Base-by-base conservation (phyloP, 2,113 vertebrate genomes). In the Isichthys henryi region DNA sequence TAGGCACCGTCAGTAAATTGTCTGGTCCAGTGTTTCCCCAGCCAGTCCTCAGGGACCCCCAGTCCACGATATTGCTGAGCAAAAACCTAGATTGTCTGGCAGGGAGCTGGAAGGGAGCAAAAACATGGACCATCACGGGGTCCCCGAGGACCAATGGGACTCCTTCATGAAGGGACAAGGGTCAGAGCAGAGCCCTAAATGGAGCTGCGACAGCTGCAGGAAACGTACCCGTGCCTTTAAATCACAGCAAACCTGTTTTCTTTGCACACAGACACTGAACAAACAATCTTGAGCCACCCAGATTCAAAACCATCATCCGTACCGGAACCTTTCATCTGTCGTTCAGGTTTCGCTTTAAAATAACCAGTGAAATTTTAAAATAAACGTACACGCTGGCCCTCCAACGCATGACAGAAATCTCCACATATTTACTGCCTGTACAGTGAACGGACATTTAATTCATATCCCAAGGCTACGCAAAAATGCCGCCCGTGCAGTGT, bases 161-260 rank as follows among this genome's bases (percentile, higher is more conserved):
- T n/a, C 23, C 23, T n/a, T 84, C 19, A 84, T 48, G 39, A 48
- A 84, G 82, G 82, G 43, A 70, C 82, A 84, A 84, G 45, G 82
- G 82, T 84, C 82, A 84, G 45, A 21, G 17, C 43, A 46, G 80
- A 2, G 21, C 46, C 82, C 82, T 84, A 84, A 84, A 46, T 23
- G 45, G 82, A 45, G 19, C 21, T 0, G 45, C 23, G 45, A 84
- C 82, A 84, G 82, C 82, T 84, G 82, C 45, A 48, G 43, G 23
- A 45, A 48, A 84, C 2, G 45, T n/a, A 48, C 2, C 82, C 19
- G 10, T 84, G 19, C n/a, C 82, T n/a, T 84, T 84, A 84, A 84
- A 84, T 80, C 74, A 80, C 35, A 80, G 35, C 35, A 84, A 84
- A 84, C 82, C 74, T 43, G 74, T 80, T 80, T 80, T 80, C 74